Base-by-base conservation (phyloP, 2,797 vertebrate genomes). In the Gymnoscopelus braueri region DNA sequence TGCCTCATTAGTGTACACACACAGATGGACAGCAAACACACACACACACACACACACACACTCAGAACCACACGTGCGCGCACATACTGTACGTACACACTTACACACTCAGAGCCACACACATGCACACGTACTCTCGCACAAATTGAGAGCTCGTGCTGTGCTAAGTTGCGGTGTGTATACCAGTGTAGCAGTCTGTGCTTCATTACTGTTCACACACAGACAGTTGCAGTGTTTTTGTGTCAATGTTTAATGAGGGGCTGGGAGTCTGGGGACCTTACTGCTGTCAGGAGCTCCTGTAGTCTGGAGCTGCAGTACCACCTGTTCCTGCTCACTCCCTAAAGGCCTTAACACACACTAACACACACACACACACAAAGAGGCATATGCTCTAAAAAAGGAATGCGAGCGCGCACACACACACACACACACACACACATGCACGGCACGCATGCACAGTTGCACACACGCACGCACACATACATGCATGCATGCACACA, bases 181-280 rank as follows among this genome's bases (percentile, higher is more conserved):
- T 72, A 71, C 82, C 65, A 15, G 76, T 88, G 84, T 83, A 86
- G 83, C 84, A 52, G 82, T 78, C 84, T 85, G 85, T 72, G 77
- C 87, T 91, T 90, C 91, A 90, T 91, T 90, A 92, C 89, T 82
- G 89, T 87, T 89, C 88, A 88, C 89, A 88, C 90, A 87, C 81
- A 90, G 87, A 92, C 90, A 91, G 91, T 91, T 88, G 85, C 88
- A 84, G 90, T 91, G 91, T 93, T 92, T 91, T 89, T 91, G 90
- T 92, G 91, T 93, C 91, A 93, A 91, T 93, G 90, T 93, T 93
- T 93, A 93, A 92, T 93, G 91, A 92, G 91, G 88, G 88, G 88
- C 89, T 90, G 81, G 72, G 88, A 93, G 91, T 91, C 91, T 86
- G 75, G 91, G 91, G 91, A 93, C 90, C 89, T 85, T 85, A 78